Percentiles rank a stretch among this genome's conserved stretches.
These are phyloP conservation scores for Clunio marinus DNA, from an alignment of 2,888 invertebrate genomes.

Conservation along the genomic window DNA sequence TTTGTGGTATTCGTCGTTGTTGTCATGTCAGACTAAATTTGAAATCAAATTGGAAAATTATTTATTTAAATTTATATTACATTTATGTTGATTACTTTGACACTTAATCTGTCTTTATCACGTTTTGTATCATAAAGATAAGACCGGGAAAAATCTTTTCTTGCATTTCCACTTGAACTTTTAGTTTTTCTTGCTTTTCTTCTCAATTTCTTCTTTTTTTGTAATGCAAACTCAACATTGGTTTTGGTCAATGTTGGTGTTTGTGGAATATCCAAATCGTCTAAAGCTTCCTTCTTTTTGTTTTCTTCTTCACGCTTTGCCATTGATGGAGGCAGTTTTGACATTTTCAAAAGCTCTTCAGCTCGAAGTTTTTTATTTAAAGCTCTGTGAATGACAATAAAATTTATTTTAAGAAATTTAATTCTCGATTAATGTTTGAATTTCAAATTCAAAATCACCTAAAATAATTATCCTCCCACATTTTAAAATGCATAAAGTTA, in stretches of 20 bases:
- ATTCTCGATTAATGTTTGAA: background rate
- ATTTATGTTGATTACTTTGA: constrained; percentile 12
- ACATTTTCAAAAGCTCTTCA: constrained; percentile 63
- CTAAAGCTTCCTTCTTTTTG: constrained; percentile 26
- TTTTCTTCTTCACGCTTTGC: constrained; percentile 56
- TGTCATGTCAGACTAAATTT: constrained; percentile 17
- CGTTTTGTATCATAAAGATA: constrained; percentile 36
- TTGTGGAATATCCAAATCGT: background rate
- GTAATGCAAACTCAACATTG: background rate
- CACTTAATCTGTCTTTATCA: constrained; percentile 23
- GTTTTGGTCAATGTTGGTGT: constrained; percentile 11
- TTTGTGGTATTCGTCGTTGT: constrained; percentile 42
- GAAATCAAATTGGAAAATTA: background rate
- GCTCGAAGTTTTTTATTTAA: constrained; percentile 65
- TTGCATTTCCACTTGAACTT: constrained; percentile 1
- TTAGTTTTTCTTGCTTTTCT: constrained; percentile 21
- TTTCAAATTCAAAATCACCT: constrained; percentile 51
- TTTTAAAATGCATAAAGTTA: constrained; percentile 65
- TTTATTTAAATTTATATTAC: background rate
- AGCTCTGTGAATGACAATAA: constrained; percentile 49
- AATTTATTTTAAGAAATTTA: constrained; percentile 8
- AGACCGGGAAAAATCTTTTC: background rate
- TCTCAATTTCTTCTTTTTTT: background rate
- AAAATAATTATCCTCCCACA: constrained; percentile 68
- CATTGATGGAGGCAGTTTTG: constrained; percentile 66